phyloP scores from a whole-genome alignment of 2,113 vertebrate genomes.

The Corydoras sp. region DNA sequence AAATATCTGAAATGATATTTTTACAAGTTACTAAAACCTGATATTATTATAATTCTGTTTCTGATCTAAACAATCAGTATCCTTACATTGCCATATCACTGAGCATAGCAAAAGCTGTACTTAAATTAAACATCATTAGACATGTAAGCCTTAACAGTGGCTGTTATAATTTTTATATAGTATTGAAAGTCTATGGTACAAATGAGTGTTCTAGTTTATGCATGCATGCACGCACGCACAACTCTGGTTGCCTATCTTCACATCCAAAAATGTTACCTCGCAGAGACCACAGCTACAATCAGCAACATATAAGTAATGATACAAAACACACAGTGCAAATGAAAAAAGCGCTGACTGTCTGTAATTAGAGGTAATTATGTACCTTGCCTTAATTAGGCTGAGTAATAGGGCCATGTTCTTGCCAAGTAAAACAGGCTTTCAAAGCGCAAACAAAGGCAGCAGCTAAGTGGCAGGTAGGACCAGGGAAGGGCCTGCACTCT shows the following conservation, averaged over 20 bases:
- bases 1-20: no score
- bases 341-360: slow-evolving; percentile 42
- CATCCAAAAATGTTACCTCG: slow-evolving; percentile 37
- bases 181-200: slow-evolving; percentile 33
- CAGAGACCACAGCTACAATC: slow-evolving; percentile 15
- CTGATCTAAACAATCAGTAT: background rate
- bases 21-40: no score
- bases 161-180: slow-evolving; percentile 6
- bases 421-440: slow-evolving; percentile 56
- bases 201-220: slow-evolving; percentile 27
- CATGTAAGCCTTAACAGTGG: background rate
- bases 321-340: slow-evolving; percentile 39
- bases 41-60: no score
- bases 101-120: background rate
- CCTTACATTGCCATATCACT: background rate
- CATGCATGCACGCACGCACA: slow-evolving; percentile 18
- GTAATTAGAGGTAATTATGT: slow-evolving; percentile 56
- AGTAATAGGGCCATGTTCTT: slow-evolving; percentile 50
- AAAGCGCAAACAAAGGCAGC: slow-evolving; percentile 48
- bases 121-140: background rate
- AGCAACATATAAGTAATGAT: slow-evolving; percentile 37
- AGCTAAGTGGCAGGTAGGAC: slow-evolving; percentile 45
- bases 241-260: slow-evolving; percentile 24
- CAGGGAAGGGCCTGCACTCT: slow-evolving; percentile 28
- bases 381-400: slow-evolving; percentile 54